A percentile compares a stretch with the other conserved stretches of the same genome.
Evolutionary conservation across 1,140 invertebrate genomes (phyloP).

Genomic region (Drosophila saltans): DNA sequence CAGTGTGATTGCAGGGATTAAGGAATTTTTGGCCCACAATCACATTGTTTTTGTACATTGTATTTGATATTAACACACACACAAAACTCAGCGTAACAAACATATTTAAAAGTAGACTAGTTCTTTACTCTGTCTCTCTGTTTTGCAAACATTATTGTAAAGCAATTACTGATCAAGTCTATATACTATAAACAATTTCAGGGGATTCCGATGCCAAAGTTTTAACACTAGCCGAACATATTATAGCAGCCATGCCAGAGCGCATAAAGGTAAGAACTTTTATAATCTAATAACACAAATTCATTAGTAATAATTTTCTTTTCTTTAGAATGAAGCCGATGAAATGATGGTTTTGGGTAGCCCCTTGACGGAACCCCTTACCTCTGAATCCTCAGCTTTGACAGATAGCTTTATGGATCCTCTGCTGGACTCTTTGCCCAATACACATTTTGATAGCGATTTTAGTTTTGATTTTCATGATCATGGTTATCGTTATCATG

Average conservation of each 20-base stretch:
- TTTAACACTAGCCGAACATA: slow-evolving; percentile 97
- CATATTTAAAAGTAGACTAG: slow-evolving; percentile 34
- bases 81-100: not conserved
- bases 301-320: not conserved
- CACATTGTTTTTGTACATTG: not conserved
- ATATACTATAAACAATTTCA: slow-evolving; percentile 84
- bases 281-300: not conserved
- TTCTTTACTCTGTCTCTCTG: slow-evolving; percentile 53
- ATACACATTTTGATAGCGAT: slow-evolving; percentile 86
- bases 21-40: slow-evolving; percentile 18
- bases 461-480: slow-evolving; percentile 92
- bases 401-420: slow-evolving; percentile 88
- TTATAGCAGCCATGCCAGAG: slow-evolving; percentile 98
- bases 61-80: slow-evolving; percentile 12
- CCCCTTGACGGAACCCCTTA: slow-evolving; percentile 79
- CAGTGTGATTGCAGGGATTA: slow-evolving; percentile 60
- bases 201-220: slow-evolving; percentile 96
- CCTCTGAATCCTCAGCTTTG: slow-evolving; percentile 82
- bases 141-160: slow-evolving; percentile 12
- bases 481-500: slow-evolving; percentile 90
- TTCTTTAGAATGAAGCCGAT: slow-evolving; percentile 77
- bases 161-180: not conserved
- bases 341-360: slow-evolving; percentile 84
- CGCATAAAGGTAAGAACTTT: slow-evolving; percentile 91
- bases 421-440: slow-evolving; percentile 86